Base-by-base conservation (phyloP, 1,140 invertebrate genomes). In the Centruroides sculpturatus region DNA sequence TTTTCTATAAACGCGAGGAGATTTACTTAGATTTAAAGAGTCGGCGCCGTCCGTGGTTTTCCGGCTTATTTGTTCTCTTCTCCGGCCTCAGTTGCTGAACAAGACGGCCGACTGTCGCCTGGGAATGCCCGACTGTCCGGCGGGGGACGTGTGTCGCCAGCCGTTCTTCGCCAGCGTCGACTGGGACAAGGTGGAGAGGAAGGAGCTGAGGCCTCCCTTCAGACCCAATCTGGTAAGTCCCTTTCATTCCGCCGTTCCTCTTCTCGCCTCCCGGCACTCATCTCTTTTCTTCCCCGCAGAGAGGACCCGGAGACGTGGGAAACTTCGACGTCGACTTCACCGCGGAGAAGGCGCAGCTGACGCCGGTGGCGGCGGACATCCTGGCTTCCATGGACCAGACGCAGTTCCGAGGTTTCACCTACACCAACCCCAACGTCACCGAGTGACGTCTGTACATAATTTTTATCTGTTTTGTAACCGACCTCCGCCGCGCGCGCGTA, bases 271-370 rank as follows among this genome's bases (percentile, higher is more conserved):
- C 57, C 47, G 49, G 12, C 41, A 55, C 55, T 52, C 11, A 11
- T 52, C 11, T 36, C 54, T 5, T 34, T 52, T 23, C 13, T 61
- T 52, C n/a, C 60, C 35, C 1, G 56, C 76, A 94, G 89, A 83
- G 88, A 76, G 88, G 93, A 73, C 87, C 90, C 0, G 74, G 91
- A 70, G 95, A 99, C 74, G 93, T 92, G 5, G 87, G 91, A 73
- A 97, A 98, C 75, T 99, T 99, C 76, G 96, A 99, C 76, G 84
- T 84, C 46, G 88, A 92, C 46, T 99, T 98, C 76, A 99, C 96
- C 0, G 83, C 85, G 64, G 93, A 98, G 75, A 80, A 84, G 61
- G 86, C 92, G 0, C 81, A 87, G 41, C 80, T 98, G 41, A 97
- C 94, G 0, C 92, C 92, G 1, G 86, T 96, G 12, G 91, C 96